phyloP scores from a whole-genome alignment of 2,113 vertebrate genomes.

The human (Homo sapiens) region DNA sequence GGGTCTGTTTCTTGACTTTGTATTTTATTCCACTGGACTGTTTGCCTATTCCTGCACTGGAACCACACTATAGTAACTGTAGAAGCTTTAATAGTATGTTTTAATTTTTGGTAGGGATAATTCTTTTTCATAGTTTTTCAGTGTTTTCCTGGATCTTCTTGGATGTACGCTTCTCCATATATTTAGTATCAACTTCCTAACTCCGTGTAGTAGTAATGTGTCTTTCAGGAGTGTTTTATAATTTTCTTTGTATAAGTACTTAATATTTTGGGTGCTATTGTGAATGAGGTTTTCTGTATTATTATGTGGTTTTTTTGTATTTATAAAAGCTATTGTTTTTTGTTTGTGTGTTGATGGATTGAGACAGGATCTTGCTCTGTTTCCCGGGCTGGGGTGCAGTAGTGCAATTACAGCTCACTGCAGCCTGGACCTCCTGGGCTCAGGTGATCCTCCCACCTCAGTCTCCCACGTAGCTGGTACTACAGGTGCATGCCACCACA shows the following conservation, averaged over 20 bases:
- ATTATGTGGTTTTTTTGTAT: neutral
- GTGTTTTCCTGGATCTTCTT: neutral
- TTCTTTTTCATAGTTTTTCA: neutral
- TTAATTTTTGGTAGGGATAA: neutral
- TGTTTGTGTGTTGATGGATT: neutral
- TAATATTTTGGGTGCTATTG: neutral
- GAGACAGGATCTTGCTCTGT: too few relatives aligned
- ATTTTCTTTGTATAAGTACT: neutral
- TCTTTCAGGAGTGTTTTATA: neutral
- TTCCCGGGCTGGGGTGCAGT: too few relatives aligned
- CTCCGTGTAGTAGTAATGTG: neutral
- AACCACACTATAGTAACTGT: neutral
- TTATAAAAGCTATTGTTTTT: neutral
- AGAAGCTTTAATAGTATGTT: neutral
- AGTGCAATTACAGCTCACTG: too few relatives aligned
- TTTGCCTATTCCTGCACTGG: neutral
- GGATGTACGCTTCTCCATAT: neutral
- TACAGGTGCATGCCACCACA: too few relatives aligned
- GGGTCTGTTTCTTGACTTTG: neutral
- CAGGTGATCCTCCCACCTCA: too few relatives aligned
- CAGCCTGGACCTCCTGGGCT: too few relatives aligned
- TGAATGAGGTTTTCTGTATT: neutral
- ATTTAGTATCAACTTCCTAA: neutral
- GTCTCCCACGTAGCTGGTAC: too few relatives aligned
- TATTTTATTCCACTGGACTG: neutral